phyloP scores from a whole-genome alignment of 2,113 vertebrate species.

The Pterocles orientalis region DNA sequence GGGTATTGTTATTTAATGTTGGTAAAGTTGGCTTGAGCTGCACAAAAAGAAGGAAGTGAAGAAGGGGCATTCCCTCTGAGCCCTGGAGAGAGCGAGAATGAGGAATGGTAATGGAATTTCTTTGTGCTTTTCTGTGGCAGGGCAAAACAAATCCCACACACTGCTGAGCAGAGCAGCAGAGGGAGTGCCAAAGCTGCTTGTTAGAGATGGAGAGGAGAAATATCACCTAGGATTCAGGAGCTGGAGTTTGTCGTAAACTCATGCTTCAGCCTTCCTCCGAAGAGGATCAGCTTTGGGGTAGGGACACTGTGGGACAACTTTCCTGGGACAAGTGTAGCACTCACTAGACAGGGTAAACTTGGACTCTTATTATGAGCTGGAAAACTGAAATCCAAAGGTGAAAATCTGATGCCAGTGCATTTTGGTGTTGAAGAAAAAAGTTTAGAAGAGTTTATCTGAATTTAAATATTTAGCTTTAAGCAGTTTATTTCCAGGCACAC shows the following conservation, averaged over 20 bases:
- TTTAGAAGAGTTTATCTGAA: neutral
- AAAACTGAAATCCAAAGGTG: neutral
- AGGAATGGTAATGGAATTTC: neutral
- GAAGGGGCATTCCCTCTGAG: neutral
- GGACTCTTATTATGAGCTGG: neutral
- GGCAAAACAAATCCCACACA: neutral
- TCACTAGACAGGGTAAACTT: neutral
- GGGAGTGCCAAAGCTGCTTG: neutral
- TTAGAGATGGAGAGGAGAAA: neutral
- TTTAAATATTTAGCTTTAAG: neutral
- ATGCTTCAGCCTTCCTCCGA: neutral
- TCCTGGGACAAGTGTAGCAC: neutral
- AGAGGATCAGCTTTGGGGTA: rapidly evolving
- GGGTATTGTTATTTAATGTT: neutral
- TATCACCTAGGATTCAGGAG: neutral
- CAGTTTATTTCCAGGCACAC: neutral
- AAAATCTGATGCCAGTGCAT: neutral
- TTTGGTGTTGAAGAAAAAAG: neutral
- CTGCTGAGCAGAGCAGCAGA: neutral
- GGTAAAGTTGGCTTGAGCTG: neutral
- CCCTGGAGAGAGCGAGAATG: neutral
- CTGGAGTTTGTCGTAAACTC: neutral
- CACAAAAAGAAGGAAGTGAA: neutral
- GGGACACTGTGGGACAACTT: neutral
- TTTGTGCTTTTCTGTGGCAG: neutral